These are phyloP conservation scores for Drosophila bocki DNA, from an alignment of 1,140 invertebrate genomes.

Conservation along the genomic window DNA sequence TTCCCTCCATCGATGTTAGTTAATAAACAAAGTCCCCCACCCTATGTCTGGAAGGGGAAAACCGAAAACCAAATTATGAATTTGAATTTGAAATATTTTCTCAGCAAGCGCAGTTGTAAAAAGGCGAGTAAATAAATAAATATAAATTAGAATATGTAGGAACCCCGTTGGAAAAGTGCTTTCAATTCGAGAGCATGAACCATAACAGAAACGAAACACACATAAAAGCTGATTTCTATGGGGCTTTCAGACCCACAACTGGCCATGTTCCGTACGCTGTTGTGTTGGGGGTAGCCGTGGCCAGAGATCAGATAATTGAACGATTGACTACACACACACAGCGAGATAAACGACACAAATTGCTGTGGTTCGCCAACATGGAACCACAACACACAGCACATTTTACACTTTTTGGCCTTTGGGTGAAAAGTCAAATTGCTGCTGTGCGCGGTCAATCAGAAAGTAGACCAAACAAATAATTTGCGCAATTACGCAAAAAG, in stretches of 20 bases:
- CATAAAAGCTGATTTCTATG: slow-evolving; percentile 35
- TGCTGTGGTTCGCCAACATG: slow-evolving; percentile 40
- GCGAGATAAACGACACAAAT: slow-evolving; percentile 61
- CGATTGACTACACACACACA: slow-evolving; percentile 54
- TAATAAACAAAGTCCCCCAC: slow-evolving; percentile 52
- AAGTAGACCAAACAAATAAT: slow-evolving; percentile 80
- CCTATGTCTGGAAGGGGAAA: slow-evolving; percentile 5
- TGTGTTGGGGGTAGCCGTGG: slow-evolving; percentile 18
- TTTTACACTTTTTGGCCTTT: slow-evolving; percentile 51
- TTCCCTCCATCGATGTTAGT: slow-evolving; percentile 63
- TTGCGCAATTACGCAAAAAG: slow-evolving; percentile 74
- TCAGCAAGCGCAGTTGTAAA: slow-evolving; percentile 25
- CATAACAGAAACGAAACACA: slow-evolving; percentile 43
- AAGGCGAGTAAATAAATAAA: slow-evolving; percentile 51
- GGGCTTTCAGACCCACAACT: slow-evolving; percentile 7
- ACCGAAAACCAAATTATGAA: slow-evolving; percentile 37
- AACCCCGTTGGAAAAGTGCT: slow-evolving; percentile 50
- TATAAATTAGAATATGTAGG: slow-evolving; percentile 35
- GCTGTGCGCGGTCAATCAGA: slow-evolving; percentile 66
- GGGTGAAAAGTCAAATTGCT: slow-evolving; percentile 77
- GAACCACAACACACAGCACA: slow-evolving; percentile 15
- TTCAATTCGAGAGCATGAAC: slow-evolving; percentile 69
- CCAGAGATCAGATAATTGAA: slow-evolving; percentile 67
- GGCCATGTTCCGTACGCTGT: slow-evolving; percentile 14
- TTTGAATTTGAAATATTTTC: slow-evolving; percentile 42